phyloP scores from a whole-genome alignment of 2,888 invertebrate genomes.

The Seira musarum region DNA sequence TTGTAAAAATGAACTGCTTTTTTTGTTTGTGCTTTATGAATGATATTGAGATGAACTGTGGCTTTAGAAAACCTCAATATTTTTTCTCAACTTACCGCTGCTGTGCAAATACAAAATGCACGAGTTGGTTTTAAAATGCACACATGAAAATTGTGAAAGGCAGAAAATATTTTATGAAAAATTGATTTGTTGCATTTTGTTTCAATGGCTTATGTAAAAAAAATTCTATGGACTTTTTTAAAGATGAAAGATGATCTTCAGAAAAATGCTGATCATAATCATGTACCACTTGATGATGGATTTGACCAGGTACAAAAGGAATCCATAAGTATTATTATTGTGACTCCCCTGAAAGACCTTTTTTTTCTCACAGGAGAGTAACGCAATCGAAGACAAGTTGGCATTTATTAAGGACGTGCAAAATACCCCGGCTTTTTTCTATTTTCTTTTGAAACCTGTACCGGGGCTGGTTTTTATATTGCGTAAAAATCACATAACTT shows the following conservation, averaged over 20 bases:
- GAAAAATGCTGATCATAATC: neutral
- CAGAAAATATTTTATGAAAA: neutral
- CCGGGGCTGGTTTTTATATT: conserved; percentile 44
- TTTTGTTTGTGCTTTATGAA: conserved; percentile 33
- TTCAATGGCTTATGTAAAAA: neutral
- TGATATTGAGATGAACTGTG: neutral
- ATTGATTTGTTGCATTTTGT: neutral
- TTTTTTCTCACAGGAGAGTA: neutral
- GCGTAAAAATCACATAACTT: conserved; percentile 37
- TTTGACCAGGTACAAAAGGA: neutral
- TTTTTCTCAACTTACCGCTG: neutral
- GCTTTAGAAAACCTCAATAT: neutral
- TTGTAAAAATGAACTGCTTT: conserved; percentile 11
- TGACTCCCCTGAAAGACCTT: neutral
- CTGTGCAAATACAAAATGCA: neutral
- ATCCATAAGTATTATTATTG: neutral
- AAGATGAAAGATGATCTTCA: neutral
- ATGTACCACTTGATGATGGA: conserved; percentile 2
- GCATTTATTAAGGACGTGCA: conserved; percentile 9
- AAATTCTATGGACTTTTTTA: neutral
- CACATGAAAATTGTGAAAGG: neutral
- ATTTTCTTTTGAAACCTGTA: conserved; percentile 25
- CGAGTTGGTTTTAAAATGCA: neutral
- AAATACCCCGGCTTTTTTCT: neutral
- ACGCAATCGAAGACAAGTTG: neutral